These are phyloP conservation scores for Nipponacmea schrenckii DNA, from an alignment of 2,888 invertebrate species.

Conservation along the genomic window DNA sequence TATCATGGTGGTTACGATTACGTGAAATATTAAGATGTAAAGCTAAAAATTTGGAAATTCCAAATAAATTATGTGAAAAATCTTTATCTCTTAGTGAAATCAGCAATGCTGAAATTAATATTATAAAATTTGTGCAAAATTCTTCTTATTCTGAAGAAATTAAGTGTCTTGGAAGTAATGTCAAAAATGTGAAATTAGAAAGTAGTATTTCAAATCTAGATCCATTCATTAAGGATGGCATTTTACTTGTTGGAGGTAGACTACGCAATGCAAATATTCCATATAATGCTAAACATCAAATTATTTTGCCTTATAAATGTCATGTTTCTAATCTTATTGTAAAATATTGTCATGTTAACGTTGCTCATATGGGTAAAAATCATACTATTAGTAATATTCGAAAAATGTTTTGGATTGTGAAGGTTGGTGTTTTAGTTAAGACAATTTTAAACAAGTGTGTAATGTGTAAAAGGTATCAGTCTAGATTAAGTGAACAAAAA, in stretches of 20 bases:
- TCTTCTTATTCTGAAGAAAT: not conserved
- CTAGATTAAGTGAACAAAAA: constrained; percentile 17
- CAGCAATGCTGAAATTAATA: not conserved
- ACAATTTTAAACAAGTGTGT: constrained; percentile 29
- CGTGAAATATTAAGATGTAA: no score
- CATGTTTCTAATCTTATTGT: constrained; percentile 33
- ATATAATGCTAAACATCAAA: constrained; percentile 28
- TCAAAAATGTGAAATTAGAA: not conserved
- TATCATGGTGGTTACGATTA: constrained; percentile 8
- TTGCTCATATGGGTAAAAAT: constrained; percentile 35
- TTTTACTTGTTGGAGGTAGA: constrained; percentile 32
- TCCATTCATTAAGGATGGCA: constrained; percentile 18
- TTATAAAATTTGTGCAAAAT: constrained; percentile 2
- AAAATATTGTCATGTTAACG: constrained; percentile 27
- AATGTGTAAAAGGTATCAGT: constrained; percentile 22
- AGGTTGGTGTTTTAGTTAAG: constrained; percentile 28
- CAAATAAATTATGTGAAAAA: no score
- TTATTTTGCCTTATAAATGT: constrained; percentile 36
- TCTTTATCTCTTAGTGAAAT: no score
- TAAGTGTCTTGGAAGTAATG: not conserved
- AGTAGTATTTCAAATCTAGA: no score
- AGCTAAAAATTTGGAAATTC: no score
- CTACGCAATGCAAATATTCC: constrained; percentile 23
- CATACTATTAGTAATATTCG: constrained; percentile 33
- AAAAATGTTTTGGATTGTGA: constrained; percentile 36